Percentiles rank a stretch among this genome's conserved stretches.
Conservation (phyloP, 1,140 invertebrate species). For the Hycleus phaleratus region DNA sequence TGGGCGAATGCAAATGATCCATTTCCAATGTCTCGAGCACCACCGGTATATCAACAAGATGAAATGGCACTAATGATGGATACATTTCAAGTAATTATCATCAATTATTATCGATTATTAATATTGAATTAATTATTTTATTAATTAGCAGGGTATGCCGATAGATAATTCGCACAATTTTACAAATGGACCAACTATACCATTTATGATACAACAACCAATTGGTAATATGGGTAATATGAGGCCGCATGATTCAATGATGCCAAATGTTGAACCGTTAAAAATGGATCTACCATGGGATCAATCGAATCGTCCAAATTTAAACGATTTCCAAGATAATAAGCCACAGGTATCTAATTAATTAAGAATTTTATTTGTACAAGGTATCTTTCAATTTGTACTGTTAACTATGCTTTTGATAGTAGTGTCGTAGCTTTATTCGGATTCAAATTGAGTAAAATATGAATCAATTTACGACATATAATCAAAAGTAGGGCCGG, state of each 20-base stretch:
- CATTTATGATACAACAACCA: constrained; percentile 28
- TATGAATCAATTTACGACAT: too few relatives aligned
- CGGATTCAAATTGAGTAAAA: too few relatives aligned
- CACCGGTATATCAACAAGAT: constrained; percentile 32
- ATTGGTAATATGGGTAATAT: constrained; percentile 11
- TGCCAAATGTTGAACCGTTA: constrained; percentile 18
- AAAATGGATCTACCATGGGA: constrained; percentile 35
- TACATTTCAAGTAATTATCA: constrained; percentile 42
- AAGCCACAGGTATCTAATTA: constrained; percentile 30
- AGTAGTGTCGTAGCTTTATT: background rate
- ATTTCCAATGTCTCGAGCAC: constrained; percentile 34
- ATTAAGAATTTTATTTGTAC: background rate
- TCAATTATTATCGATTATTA: background rate
- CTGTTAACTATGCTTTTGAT: background rate
- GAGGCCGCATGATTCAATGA: constrained; percentile 27
- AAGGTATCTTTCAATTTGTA: background rate
- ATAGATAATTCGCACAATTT: constrained; percentile 31
- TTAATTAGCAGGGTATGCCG: constrained; percentile 30
- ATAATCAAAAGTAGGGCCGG: too few relatives aligned
- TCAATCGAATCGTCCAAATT: constrained; percentile 24
- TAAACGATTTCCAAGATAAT: constrained; percentile 37
- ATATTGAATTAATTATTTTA: background rate
- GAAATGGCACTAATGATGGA: constrained; percentile 43
- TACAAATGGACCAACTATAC: constrained; percentile 28
- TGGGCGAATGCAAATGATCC: constrained; percentile 23